phyloP scores from a whole-genome alignment of 1,140 invertebrate species.

The Armadillidium nasatum region DNA sequence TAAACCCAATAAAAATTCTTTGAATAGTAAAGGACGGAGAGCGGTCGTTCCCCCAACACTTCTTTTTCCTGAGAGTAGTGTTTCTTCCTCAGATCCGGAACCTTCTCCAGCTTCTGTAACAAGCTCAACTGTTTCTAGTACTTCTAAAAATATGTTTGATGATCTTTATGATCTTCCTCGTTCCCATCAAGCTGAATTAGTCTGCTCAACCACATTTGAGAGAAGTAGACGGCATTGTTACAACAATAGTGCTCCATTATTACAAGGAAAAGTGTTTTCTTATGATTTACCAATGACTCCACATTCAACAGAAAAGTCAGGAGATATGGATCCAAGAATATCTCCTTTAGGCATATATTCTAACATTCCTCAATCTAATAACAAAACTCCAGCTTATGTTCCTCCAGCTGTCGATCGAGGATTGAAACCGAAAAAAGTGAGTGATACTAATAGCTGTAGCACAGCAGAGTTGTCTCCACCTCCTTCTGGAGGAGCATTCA shows the following conservation, averaged over 20 bases:
- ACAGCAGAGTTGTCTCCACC: slow-evolving; percentile 50
- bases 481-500: slow-evolving; percentile 44
- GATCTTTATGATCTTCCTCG: slow-evolving; percentile 69
- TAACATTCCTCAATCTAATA: slow-evolving; percentile 47
- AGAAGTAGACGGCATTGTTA: slow-evolving; percentile 59
- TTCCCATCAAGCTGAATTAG: slow-evolving; percentile 56
- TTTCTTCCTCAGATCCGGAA: slow-evolving; percentile 36
- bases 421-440: slow-evolving; percentile 45
- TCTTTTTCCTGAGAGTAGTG: slow-evolving; percentile 29
- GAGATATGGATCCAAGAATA: slow-evolving; percentile 39
- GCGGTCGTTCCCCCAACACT: slow-evolving; percentile 27
- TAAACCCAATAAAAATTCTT: slow-evolving; percentile 30
- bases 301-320: slow-evolving; percentile 26
- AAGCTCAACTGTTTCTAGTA: slow-evolving; percentile 34
- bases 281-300: slow-evolving; percentile 42
- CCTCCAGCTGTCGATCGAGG: slow-evolving; percentile 49
- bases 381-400: slow-evolving; percentile 58
- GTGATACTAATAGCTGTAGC: slow-evolving; percentile 36
- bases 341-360: slow-evolving; percentile 46
- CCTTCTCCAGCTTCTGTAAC: slow-evolving; percentile 40
- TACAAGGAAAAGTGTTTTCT: slow-evolving; percentile 48
- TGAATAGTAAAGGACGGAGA: slow-evolving; percentile 29
- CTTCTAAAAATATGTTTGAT: slow-evolving; percentile 49
- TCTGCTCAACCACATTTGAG: slow-evolving; percentile 42
- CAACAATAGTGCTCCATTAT: slow-evolving; percentile 63